phyloP scores from a whole-genome alignment of 2,888 invertebrate species.

The Acrobasis consociella region DNA sequence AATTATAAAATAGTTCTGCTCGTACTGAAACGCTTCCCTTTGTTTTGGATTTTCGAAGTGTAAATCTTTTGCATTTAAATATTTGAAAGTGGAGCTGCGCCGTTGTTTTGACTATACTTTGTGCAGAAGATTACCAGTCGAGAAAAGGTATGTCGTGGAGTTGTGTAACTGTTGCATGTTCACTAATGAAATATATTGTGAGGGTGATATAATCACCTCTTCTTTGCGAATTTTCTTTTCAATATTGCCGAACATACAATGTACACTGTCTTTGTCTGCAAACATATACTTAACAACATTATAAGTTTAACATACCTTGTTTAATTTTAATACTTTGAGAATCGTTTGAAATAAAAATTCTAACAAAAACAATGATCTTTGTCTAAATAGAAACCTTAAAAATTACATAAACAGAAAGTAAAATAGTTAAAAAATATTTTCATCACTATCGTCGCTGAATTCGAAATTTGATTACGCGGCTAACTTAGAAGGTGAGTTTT shows the following conservation, averaged over 20 bases:
- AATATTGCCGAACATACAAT: no score
- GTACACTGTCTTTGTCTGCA: no score
- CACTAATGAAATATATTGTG: not conserved
- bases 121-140: not conserved
- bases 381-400: not conserved
- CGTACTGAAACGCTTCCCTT: slow-evolving; percentile 16
- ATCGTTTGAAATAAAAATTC: no score
- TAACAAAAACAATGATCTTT: slow-evolving; percentile 1
- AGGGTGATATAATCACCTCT: not conserved
- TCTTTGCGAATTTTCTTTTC: not conserved
- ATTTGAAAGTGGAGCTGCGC: slow-evolving; percentile 18
- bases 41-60: slow-evolving; percentile 21
- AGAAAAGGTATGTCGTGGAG: not conserved
- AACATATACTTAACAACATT: no score
- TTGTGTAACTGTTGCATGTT: not conserved
- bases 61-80: slow-evolving; percentile 19
- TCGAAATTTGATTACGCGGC: not conserved
- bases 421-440: not conserved
- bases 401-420: not conserved
- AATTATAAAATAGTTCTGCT: slow-evolving; percentile 19
- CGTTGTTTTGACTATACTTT: no score
- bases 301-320: no score
- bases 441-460: not conserved
- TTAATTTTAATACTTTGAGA: no score
- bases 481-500: not conserved